A percentile compares a stretch with the other conserved stretches of the same genome.
Evolutionary conservation across 2,113 vertebrate species (phyloP).

Genomic region (Corythornis cristatus): DNA sequence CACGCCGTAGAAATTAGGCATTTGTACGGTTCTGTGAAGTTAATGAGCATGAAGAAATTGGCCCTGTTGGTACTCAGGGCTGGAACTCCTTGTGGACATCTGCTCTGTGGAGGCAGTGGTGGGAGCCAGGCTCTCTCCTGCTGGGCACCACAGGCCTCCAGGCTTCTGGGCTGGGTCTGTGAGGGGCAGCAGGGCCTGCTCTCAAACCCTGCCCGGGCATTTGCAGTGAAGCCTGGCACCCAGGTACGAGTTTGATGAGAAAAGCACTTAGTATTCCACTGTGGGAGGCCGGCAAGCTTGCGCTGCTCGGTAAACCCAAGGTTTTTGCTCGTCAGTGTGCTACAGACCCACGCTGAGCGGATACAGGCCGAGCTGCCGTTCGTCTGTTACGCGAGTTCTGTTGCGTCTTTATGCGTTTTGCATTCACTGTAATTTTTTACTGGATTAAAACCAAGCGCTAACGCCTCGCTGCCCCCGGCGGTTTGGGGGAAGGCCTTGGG

Average conservation of each 20-base stretch:
- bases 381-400: fast-evolving
- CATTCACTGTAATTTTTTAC: not conserved
- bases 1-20: not conserved
- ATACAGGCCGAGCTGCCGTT: fast-evolving
- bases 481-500: fast-evolving
- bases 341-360: fast-evolving
- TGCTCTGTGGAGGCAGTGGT: not conserved
- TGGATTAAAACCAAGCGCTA: not conserved
- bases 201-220: fast-evolving
- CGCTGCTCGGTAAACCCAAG: fast-evolving
- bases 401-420: fast-evolving
- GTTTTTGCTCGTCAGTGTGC: not conserved
- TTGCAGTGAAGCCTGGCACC: fast-evolving
- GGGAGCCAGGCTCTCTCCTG: fast-evolving
- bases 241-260: fast-evolving
- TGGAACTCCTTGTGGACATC: not conserved
- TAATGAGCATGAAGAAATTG: fast-evolving
- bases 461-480: not conserved
- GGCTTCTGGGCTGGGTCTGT: no score
- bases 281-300: fast-evolving
- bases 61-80: fast-evolving
- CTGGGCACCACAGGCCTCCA: fast-evolving
- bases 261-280: fast-evolving
- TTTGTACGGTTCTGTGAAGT: not conserved
- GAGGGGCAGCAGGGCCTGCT: not conserved